Evolutionary conservation across 2,113 vertebrate species (phyloP), one percentile per base, ranked within the genome.

Genomic region (Pygoscelis antarcticus): DNA sequence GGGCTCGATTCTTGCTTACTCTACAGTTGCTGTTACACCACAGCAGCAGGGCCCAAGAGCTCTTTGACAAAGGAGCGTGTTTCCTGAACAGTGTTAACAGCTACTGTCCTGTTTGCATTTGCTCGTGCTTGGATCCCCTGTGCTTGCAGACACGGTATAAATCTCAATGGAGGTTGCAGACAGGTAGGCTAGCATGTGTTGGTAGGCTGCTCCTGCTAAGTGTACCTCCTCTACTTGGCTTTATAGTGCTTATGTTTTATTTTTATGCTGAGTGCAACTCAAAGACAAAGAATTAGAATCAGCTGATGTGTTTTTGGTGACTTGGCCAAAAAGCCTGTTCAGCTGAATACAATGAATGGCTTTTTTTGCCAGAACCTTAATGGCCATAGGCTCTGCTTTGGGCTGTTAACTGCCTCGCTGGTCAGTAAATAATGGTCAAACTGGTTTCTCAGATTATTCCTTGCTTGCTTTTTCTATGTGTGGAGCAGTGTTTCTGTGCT

Each of bases 91-190:
- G 22, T 2, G 7, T 9, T 29, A 8, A 8, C 2, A 7, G 30
- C 40, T 44, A 3, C 22, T 13, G 57, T 62, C 17, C 36, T n/a
- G 11, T 5, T 15, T 1, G 49, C 2, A 0, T 21, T 11, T 3
- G 23, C 29, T 71, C 9, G 2, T 19, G 22, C 36, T 23, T 20
- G 6, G 36, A 9, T 58, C 25, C 57, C 34, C 25, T 1, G 15
- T 1, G 18, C 55, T 25, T 6, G 13, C 68, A 18, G 9, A 5
- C 7, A 0, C 0, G 0, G 40, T 18, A 4, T 62, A 2, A 13
- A 2, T 11, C 36, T 58, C 42, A 2, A 0, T 9, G 32, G 20
- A 40, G 51, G 62, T 74, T 74, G 90, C 68, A 64, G 54, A 26
- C 85, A 58, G 49, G 40, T 49, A 80, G 57, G n/a, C 75, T 90